A percentile compares a stretch with the other conserved stretches of the same genome.
Conservation (phyloP, 2,797 vertebrate genomes). For the Pygocentrus nattereri region DNA sequence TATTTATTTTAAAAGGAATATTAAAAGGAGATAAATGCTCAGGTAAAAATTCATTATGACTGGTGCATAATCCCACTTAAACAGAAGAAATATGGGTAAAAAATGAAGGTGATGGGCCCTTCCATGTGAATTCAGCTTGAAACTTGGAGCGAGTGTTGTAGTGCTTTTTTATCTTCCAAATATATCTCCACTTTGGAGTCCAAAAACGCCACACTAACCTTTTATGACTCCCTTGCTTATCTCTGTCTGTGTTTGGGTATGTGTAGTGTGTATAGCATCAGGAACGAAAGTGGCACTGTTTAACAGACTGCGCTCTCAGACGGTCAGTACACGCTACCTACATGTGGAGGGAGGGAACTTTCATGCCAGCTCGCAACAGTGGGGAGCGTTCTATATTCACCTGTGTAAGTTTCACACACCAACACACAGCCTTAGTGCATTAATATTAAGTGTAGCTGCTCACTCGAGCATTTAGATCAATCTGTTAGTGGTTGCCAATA, state of each 20-base stretch:
- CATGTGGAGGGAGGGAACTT: conserved; percentile 99
- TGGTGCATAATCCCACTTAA: no score
- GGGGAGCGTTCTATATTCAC: conserved; percentile 99
- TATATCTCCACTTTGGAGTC: conserved; percentile 1
- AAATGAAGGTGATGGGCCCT: no score
- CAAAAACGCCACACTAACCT: conserved; percentile 7
- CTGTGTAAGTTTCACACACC: conserved; percentile 84
- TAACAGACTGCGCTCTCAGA: conserved; percentile 97
- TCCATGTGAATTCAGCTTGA: no score
- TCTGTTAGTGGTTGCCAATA: background rate
- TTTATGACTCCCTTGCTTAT: conserved; percentile 15
- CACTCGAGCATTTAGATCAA: no score
- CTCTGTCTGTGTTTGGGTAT: conserved; percentile 29
- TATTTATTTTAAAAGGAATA: no score
- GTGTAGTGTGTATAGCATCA: conserved; percentile 95
- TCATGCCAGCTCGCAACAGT: conserved; percentile 98
- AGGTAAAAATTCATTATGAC: no score
- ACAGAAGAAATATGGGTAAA: no score
- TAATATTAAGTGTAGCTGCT: background rate
- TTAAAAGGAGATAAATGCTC: no score
- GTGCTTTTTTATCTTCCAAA: background rate
- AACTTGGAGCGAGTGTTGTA: background rate
- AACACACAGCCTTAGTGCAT: background rate
- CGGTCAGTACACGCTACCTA: conserved; percentile 97
- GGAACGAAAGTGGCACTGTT: conserved; percentile 99